A percentile compares a stretch with the other conserved stretches of the same genome.
Conservation (phyloP, 2,113 vertebrate genomes). For the Mobula birostris region DNA sequence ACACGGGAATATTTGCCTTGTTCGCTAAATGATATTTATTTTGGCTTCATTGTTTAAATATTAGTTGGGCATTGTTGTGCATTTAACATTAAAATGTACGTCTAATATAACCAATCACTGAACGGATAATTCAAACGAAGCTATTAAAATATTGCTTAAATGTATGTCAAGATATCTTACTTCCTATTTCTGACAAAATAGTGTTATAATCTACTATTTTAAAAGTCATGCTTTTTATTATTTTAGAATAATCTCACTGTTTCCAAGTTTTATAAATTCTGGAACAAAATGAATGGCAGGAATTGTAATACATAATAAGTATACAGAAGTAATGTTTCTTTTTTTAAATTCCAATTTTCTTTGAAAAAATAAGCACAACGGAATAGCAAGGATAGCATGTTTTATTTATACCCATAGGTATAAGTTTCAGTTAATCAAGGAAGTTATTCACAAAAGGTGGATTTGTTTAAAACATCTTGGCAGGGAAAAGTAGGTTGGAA, state of each 20-base stretch:
- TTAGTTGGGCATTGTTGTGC: not conserved
- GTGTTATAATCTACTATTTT: conserved; percentile 18
- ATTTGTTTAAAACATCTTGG: conserved; percentile 59
- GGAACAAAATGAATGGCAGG: not conserved
- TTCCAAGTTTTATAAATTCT: not conserved
- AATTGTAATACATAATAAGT: conserved; percentile 3
- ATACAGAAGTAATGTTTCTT: conserved; percentile 15
- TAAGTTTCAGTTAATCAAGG: conserved; percentile 53
- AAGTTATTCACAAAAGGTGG: conserved; percentile 53
- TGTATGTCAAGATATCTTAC: not conserved
- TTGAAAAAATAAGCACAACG: conserved; percentile 53
- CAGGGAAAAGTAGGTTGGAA: conserved; percentile 45
- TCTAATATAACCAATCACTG: not conserved
- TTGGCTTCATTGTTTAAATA: not conserved
- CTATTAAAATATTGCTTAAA: not conserved
- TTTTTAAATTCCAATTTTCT: conserved; percentile 20
- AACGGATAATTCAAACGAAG: not conserved
- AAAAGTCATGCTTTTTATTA: not conserved
- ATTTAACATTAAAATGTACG: not conserved
- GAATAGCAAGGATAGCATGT: conserved; percentile 48
- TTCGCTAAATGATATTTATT: not conserved
- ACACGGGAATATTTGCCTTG: not conserved
- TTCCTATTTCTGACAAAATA: not conserved
- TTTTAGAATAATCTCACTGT: conserved; percentile 7
- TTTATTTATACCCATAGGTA: conserved; percentile 48